phyloP scores from a whole-genome alignment of 2,113 vertebrate species.

The Leucoraja erinaceus region DNA sequence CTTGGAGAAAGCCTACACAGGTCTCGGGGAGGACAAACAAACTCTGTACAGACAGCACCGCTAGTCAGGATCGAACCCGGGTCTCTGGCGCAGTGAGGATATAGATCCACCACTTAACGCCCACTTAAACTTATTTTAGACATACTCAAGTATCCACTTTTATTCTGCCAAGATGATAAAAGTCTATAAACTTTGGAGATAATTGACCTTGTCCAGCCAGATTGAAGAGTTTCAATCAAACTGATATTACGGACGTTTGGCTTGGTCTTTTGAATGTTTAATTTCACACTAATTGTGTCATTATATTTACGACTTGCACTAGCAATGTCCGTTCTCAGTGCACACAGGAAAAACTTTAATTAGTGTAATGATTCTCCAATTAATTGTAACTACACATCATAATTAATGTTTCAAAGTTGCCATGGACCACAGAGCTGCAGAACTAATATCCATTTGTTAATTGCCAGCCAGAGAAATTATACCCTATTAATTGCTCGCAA shows the following conservation, averaged over 20 bases:
- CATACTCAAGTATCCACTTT: background rate
- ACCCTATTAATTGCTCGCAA: background rate
- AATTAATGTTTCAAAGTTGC: slow-evolving; percentile 12
- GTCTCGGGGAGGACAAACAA: too few relatives aligned
- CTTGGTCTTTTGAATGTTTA: slow-evolving; percentile 31
- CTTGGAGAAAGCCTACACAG: too few relatives aligned
- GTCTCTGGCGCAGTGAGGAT: too few relatives aligned
- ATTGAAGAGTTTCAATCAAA: slow-evolving; percentile 19
- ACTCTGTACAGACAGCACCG: too few relatives aligned
- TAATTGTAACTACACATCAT: slow-evolving; percentile 16
- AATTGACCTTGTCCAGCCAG: slow-evolving; percentile 25
- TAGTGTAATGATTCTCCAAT: slow-evolving; percentile 18
- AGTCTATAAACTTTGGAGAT: slow-evolving; percentile 2
- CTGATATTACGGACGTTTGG: background rate
- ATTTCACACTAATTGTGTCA: slow-evolving; percentile 10
- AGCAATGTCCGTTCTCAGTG: background rate
- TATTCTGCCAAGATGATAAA: background rate
- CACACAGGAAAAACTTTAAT: slow-evolving; percentile 27
- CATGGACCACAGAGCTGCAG: too few relatives aligned
- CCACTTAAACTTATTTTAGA: background rate
- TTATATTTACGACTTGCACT: slow-evolving; percentile 14
- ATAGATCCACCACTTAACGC: too few relatives aligned
- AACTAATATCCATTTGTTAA: slow-evolving; percentile 18
- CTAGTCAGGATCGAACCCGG: too few relatives aligned
- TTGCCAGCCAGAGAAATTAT: background rate